Base-by-base conservation (phyloP, 2,797 vertebrate genomes). In the Microctenopoma steveboyesi region DNA sequence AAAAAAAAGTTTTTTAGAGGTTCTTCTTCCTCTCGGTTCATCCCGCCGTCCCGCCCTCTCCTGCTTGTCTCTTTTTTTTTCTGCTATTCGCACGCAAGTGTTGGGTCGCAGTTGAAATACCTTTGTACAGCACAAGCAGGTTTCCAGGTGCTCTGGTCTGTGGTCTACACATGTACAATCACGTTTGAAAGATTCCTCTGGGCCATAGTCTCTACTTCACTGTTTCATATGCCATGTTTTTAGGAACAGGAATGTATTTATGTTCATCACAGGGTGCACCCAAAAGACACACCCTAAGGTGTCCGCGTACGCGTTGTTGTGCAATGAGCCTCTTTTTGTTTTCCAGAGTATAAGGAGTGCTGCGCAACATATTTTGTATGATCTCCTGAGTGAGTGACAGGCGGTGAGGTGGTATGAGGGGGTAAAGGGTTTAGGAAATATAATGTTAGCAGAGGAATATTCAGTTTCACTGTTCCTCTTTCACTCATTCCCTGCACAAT, bases 261-360 rank as follows among this genome's bases (percentile, higher is more conserved):
- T 58, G 27, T 11, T 61, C 27, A 45, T 51, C 16, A 4, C 7
- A 18, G 1, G 14, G 16, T 8, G n/a, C 8, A 48, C n/a, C 45
- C 57, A 64, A 64, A 39, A 46, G 84, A 45, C 90, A 90, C 88
- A 80, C 91, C 92, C 80, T 74, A 13, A 46, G 37, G 35, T 77
- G 72, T 75, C 79, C 67, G 33, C 30, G 30, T 33, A 30, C 14
- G 67, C 51, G 3, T 37, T 78, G 12, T 42, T 48, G 3, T 71
- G 39, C 9, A 27, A 57, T 65, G 5, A n/a, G 4, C 3, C 10
- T 50, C 14, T 12, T 48, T 64, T 58, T 54, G 39, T 61, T 39
- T 74, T 47, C 42, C 11, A 7, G n/a, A 47, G 14, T 7, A 7
- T 61, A 18, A 16, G 3, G 7, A 45, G 14, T 28, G 28, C n/a